Evolutionary conservation across 2,888 invertebrate species (phyloP).

Genomic region (Leucozona laternaria): DNA sequence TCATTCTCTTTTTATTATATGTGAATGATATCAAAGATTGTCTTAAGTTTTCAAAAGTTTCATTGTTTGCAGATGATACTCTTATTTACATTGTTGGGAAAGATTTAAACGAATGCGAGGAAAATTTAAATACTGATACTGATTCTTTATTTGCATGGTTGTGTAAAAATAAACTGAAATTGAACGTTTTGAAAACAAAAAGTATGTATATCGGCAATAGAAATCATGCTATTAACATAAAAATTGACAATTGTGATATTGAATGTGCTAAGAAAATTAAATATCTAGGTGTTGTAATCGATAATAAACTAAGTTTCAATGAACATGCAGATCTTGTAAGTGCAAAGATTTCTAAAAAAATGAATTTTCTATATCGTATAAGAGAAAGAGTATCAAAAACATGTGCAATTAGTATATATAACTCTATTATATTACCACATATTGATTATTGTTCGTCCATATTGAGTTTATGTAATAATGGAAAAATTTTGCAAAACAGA

Average conservation of each 20-base stretch:
- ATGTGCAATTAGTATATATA: too few species aligned
- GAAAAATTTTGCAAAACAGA: too few species aligned
- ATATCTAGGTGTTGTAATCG: not conserved
- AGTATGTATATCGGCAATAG: not conserved
- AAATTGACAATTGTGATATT: slow-evolving; percentile 24
- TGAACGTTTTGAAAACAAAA: slow-evolving; percentile 19
- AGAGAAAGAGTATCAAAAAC: too few species aligned
- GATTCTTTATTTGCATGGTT: not conserved
- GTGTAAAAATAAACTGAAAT: slow-evolving; percentile 28
- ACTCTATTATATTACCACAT: too few species aligned
- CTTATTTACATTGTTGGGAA: slow-evolving; percentile 6
- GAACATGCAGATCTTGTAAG: slow-evolving; percentile 20
- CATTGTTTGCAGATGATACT: too few species aligned
- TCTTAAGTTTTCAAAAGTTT: too few species aligned
- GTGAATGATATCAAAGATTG: too few species aligned
- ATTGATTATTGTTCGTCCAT: too few species aligned
- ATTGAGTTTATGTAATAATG: too few species aligned
- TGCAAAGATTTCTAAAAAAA: slow-evolving; percentile 24
- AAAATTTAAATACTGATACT: not conserved
- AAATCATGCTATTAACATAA: slow-evolving; percentile 11
- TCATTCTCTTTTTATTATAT: not conserved
- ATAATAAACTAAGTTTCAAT: not conserved
- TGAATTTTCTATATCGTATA: too few species aligned
- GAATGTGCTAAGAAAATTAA: slow-evolving; percentile 24
- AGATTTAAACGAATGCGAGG: slow-evolving; percentile 6